phyloP scores from a whole-genome alignment of 2,113 vertebrate species.

The Marcusenius ussheri region DNA sequence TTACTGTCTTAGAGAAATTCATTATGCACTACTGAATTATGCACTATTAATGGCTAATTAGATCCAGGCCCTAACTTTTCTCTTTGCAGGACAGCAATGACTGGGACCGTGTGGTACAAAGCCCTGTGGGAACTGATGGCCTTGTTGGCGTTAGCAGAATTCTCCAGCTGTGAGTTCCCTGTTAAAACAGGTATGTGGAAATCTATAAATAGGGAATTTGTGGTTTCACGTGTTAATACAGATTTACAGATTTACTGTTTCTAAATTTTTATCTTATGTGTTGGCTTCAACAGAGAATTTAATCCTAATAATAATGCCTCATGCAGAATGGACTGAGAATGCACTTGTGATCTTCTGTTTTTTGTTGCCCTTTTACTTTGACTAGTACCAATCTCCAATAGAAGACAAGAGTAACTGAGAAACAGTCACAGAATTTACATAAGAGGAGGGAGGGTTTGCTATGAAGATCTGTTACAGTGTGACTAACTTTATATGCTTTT shows the following conservation, averaged over 20 bases:
- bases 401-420: not conserved
- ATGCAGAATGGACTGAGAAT: not conserved
- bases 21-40: not conserved
- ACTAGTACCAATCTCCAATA: not conserved
- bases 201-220: not conserved
- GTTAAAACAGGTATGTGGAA: not conserved
- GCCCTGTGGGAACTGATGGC: not conserved
- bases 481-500: slow-evolving; percentile 13
- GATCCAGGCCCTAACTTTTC: not conserved
- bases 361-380: not conserved
- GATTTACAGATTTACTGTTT: not conserved
- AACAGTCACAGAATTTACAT: not conserved
- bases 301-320: not conserved
- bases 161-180: not conserved
- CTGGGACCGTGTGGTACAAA: not conserved
- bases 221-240: not conserved
- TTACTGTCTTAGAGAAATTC: not conserved
- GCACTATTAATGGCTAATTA: not conserved
- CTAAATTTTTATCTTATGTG: not conserved
- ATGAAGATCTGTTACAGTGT: not conserved
- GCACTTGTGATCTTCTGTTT: not conserved
- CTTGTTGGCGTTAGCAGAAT: not conserved
- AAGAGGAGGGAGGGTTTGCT: not conserved
- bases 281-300: not conserved
- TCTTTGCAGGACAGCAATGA: not conserved